These are phyloP conservation scores for Euwallacea fornicatus DNA, from an alignment of 1,140 invertebrate genomes.

Conservation along the genomic window DNA sequence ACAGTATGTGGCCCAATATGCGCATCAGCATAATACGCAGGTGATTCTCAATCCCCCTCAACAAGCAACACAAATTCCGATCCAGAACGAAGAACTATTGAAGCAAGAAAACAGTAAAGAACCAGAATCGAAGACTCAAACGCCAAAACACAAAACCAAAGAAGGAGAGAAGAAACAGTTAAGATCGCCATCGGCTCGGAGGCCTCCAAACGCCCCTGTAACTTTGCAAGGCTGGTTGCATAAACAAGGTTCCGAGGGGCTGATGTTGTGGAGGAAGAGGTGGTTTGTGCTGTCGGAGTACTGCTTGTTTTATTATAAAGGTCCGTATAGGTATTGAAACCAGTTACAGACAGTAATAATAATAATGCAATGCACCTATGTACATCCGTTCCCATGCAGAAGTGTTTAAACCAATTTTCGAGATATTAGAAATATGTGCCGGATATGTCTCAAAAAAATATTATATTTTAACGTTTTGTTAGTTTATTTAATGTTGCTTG, in stretches of 20 bases:
- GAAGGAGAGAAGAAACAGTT: slow-evolving; percentile 53
- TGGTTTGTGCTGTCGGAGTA: slow-evolving; percentile 95
- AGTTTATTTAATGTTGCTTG: too few species aligned
- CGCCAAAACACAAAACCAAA: slow-evolving; percentile 30
- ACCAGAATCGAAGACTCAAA: slow-evolving; percentile 20
- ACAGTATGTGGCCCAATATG: slow-evolving; percentile 36
- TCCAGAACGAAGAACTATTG: slow-evolving; percentile 20
- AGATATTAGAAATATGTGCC: background rate
- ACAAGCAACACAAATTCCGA: slow-evolving; percentile 42
- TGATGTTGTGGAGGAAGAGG: slow-evolving; percentile 92
- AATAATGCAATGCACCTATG: too few species aligned
- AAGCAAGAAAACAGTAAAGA: slow-evolving; percentile 33
- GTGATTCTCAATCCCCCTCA: slow-evolving; percentile 22
- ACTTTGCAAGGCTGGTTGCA: slow-evolving; percentile 84
- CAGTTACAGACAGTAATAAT: background rate
- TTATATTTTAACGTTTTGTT: too few species aligned
- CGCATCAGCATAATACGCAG: slow-evolving; percentile 34
- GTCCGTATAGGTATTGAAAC: slow-evolving; percentile 58
- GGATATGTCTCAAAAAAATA: too few species aligned
- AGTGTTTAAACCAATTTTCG: background rate
- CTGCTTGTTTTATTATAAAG: slow-evolving; percentile 94
- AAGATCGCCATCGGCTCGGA: slow-evolving; percentile 75
- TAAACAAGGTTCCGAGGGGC: slow-evolving; percentile 86
- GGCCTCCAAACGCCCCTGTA: slow-evolving; percentile 76
- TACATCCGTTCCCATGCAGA: too few species aligned